Percentiles rank a stretch among this genome's conserved stretches.
These are phyloP conservation scores for Plutella xylostella DNA, from an alignment of 2,888 invertebrate genomes.

Conservation along the genomic window DNA sequence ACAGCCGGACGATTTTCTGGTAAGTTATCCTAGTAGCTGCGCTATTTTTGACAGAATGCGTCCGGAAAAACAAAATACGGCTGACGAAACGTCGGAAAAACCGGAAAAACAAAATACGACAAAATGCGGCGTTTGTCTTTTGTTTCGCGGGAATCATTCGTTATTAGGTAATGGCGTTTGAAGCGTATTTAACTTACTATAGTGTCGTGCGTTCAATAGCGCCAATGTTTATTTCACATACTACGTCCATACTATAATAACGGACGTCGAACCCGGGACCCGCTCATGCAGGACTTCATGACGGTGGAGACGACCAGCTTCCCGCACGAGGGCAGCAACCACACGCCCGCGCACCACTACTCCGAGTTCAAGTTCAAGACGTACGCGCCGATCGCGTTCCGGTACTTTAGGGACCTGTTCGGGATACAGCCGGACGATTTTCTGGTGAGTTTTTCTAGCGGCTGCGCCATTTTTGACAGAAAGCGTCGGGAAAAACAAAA, in stretches of 20 bases:
- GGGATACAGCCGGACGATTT: slow-evolving; percentile 99
- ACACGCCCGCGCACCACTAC: slow-evolving; percentile 98
- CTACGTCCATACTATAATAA: no score
- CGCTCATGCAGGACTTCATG: slow-evolving; percentile 99
- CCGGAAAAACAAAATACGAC: no score
- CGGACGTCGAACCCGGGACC: slow-evolving; percentile 98
- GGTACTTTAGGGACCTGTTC: slow-evolving; percentile 98
- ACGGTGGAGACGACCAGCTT: slow-evolving; percentile 98
- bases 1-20: slow-evolving; percentile 99
- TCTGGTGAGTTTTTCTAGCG: slow-evolving; percentile 93
- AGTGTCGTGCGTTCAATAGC: no score
- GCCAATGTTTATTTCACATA: no score
- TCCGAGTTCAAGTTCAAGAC: slow-evolving; percentile 93
- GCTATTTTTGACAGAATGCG: not conserved
- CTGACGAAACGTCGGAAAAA: no score
- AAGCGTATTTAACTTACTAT: no score
- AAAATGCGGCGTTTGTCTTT: no score
- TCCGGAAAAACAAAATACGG: not conserved
- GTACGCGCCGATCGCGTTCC: slow-evolving; percentile 96
- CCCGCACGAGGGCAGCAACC: slow-evolving; percentile 92
- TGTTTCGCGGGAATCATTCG: no score
- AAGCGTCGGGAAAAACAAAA: no score
- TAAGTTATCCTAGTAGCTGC: no score
- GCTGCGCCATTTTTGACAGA: no score
- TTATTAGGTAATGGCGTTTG: no score